Conservation (phyloP, 2,888 invertebrate genomes). For the Lasioglossum zephyrum region DNA sequence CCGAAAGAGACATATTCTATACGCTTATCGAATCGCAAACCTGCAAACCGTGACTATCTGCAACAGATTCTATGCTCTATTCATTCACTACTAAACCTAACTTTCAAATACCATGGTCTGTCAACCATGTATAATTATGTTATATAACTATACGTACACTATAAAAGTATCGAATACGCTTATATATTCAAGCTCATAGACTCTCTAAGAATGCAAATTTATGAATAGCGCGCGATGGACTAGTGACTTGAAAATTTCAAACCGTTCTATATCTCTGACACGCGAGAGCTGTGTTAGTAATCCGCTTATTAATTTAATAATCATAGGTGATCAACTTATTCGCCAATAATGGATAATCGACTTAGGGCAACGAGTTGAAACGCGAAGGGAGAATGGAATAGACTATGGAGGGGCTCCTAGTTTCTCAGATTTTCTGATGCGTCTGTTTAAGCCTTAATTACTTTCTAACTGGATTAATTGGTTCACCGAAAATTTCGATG, state of each 20-base stretch:
- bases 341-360: conserved; percentile 42
- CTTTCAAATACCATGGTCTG: not conserved
- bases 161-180: not conserved
- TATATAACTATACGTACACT: no score
- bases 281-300: not conserved
- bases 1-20: conserved; percentile 33
- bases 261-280: not conserved
- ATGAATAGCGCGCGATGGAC: not conserved
- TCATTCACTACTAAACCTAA: not conserved
- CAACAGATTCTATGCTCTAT: not conserved
- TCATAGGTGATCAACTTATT: conserved; percentile 28
- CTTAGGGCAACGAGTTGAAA: conserved; percentile 36
- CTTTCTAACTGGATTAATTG: not conserved
- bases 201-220: not conserved
- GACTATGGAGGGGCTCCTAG: not conserved
- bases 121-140: not conserved
- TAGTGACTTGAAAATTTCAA: not conserved
- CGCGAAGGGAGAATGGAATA: not conserved
- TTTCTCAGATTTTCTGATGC: conserved; percentile 1
- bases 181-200: not conserved
- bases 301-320: conserved; percentile 33
- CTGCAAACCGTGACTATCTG: not conserved
- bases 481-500: not conserved
- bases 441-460: not conserved
- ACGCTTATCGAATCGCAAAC: conserved; percentile 23